A percentile compares a stretch with the other conserved stretches of the same genome.
Conservation (phyloP, 2,113 vertebrate genomes). For the Protobothrops flavoviridis region DNA sequence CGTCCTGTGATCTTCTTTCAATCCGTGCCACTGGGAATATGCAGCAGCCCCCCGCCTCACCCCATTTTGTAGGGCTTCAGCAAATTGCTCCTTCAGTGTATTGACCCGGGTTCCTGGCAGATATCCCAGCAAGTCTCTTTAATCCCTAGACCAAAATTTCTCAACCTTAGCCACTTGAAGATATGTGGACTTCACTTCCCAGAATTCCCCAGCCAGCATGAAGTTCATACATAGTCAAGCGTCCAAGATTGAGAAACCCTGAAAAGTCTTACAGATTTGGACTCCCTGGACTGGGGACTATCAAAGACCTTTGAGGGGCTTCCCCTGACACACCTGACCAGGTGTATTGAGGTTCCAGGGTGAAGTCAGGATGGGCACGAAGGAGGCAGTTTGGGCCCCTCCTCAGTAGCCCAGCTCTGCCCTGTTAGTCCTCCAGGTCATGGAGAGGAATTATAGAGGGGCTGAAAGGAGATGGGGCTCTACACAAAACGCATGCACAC, state of each 20-base stretch:
- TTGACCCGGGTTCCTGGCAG: neutral
- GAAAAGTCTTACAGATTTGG: neutral
- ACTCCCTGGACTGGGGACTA: neutral
- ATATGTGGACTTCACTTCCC: neutral
- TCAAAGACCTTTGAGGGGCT: neutral
- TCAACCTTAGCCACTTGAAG: neutral
- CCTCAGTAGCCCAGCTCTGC: neutral
- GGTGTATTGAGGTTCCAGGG: neutral
- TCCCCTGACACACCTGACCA: neutral
- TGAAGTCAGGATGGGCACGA: neutral
- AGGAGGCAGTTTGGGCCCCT: neutral
- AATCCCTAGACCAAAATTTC: neutral
- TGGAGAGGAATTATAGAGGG: neutral
- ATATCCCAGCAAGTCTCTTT: neutral
- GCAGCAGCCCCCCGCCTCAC: neutral
- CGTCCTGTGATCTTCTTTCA: neutral
- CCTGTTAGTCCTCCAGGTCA: neutral
- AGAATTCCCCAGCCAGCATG: neutral
- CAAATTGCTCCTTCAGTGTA: neutral
- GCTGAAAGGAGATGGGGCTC: neutral
- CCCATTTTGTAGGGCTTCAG: neutral
- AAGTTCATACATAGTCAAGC: neutral
- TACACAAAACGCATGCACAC: neutral
- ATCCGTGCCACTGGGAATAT: neutral
- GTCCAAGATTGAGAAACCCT: neutral